Evolutionary conservation across 2,113 vertebrate genomes (phyloP), one percentile per base, ranked within the genome.

Genomic region (Balaenoptera acutorostrata): DNA sequence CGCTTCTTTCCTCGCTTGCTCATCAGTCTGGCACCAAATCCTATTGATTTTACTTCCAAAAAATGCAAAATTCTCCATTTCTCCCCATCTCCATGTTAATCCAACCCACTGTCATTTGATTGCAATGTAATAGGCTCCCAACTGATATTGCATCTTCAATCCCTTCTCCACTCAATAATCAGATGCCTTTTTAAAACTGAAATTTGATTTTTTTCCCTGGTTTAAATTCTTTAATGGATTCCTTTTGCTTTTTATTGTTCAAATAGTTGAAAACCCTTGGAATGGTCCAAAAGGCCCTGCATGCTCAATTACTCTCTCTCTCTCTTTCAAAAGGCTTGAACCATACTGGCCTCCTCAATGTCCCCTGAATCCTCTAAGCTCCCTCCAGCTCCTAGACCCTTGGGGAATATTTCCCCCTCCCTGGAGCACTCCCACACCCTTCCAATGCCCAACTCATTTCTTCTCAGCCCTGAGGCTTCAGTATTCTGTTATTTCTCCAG

Each of bases 381-480:
- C 33, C 14, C 13, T 36, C 36, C 55, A 44, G 0, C 18, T 33
- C 44, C 13, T 5, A 71, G 83, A 18, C 15, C 46, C n/a, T 36
- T 72, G 41, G 3, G 8, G 11, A 10, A 8, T 15, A 3, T 3
- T 39, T 23, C 8, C 36, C 1, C 29, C 5, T 44, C 17, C 11
- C 9, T 10, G 14, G 55, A 82, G 25, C 12, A 59, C 25, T 33
- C 39, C 10, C 8, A 12, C 14, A 6, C 10, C 52, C 27, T 20
- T 13, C 1, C 13, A 18, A 5, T 9, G 59, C 46, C 57, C 83
- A 33, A 25, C 13, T 46, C 9, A 49, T 21, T 64, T 33, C 69
- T 55, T 31, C 31, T 64, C 20, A 25, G 41, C 29, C 8, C 15
- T 6, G n/a, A 57, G 55, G 36, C 41, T 14, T 64, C 27, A 7